Percentiles rank a stretch among this genome's conserved stretches.
These are phyloP conservation scores for Pollenia labialis DNA, from an alignment of 2,888 invertebrate genomes.

Conservation along the genomic window DNA sequence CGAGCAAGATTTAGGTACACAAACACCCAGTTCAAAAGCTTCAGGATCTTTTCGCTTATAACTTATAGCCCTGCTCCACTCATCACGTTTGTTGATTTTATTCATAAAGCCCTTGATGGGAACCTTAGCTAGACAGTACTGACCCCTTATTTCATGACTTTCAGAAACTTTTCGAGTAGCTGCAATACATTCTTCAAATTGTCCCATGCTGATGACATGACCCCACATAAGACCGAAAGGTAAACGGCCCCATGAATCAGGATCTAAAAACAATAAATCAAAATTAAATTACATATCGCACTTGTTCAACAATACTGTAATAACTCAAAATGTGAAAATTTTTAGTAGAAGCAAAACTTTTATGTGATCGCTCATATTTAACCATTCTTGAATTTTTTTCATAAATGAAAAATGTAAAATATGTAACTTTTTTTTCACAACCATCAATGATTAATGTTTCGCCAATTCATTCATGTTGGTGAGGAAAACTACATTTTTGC, in stretches of 20 bases:
- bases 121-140: constrained; percentile 83
- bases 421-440: too few relatives aligned
- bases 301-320: too few relatives aligned
- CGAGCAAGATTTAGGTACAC: constrained; percentile 82
- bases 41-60: constrained; percentile 79
- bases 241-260: constrained; percentile 84
- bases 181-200: constrained; percentile 84
- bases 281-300: neutral
- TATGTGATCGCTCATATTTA: too few relatives aligned
- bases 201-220: constrained; percentile 83
- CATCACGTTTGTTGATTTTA: constrained; percentile 76
- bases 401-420: too few relatives aligned
- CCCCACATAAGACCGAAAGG: constrained; percentile 84
- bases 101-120: constrained; percentile 78
- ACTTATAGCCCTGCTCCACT: constrained; percentile 74
- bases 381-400: too few relatives aligned
- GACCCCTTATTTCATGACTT: constrained; percentile 80
- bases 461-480: too few relatives aligned
- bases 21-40: constrained; percentile 81
- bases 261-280: constrained; percentile 78
- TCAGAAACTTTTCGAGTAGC: constrained; percentile 76
- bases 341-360: too few relatives aligned
- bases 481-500: too few relatives aligned
- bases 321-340: too few relatives aligned
- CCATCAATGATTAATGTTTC: too few relatives aligned